phyloP scores from a whole-genome alignment of 1,140 invertebrate species.

The Leptinotarsa lineolata region DNA sequence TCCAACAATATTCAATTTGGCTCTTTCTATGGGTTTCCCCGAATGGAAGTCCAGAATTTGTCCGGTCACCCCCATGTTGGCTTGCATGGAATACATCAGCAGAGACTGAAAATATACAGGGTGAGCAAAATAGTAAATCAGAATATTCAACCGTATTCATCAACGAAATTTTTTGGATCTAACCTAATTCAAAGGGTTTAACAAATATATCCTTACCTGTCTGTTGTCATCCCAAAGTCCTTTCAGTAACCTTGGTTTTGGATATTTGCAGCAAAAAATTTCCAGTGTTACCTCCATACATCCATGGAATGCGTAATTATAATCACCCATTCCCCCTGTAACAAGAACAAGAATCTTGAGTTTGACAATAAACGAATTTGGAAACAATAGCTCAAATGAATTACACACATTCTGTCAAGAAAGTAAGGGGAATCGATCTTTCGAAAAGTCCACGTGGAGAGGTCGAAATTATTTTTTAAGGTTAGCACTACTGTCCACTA shows the following conservation, averaged over 20 bases:
- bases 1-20: slow-evolving; percentile 56
- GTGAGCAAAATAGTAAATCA: too few species aligned
- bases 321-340: slow-evolving; percentile 67
- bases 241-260: slow-evolving; percentile 57
- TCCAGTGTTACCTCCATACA: slow-evolving; percentile 73
- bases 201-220: slow-evolving; percentile 34
- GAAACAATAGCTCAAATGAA: too few species aligned
- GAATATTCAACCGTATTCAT: too few species aligned
- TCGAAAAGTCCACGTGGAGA: too few species aligned
- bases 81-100: slow-evolving; percentile 51
- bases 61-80: slow-evolving; percentile 58
- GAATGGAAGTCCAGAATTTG: slow-evolving; percentile 54
- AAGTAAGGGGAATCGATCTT: too few species aligned
- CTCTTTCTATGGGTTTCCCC: slow-evolving; percentile 51
- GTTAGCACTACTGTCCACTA: too few species aligned
- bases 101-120: slow-evolving; percentile 48
- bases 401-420: too few species aligned
- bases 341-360: slow-evolving; percentile 4
- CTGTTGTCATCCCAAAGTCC: slow-evolving; percentile 67
- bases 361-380: too few species aligned
- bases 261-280: slow-evolving; percentile 69
- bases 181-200: too few species aligned
- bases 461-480: too few species aligned
- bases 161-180: too few species aligned
- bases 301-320: slow-evolving; percentile 68